Base-by-base conservation (phyloP, 2,113 vertebrate species). In the Hyla sarda region DNA sequence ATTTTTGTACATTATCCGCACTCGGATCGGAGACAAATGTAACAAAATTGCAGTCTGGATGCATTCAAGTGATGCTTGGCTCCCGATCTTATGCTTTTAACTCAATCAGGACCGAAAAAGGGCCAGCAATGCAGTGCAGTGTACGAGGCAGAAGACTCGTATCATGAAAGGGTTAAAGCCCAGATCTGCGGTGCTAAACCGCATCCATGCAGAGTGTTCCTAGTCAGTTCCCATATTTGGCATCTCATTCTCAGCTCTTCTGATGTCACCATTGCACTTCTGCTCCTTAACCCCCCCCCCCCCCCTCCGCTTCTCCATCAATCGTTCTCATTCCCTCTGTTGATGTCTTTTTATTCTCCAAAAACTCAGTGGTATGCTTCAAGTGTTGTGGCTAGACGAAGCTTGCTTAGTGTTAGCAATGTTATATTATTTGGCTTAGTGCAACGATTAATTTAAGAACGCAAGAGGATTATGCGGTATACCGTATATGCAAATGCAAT, bases 161-260 rank as follows among this genome's bases (percentile, higher is more conserved):
- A 23, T 12, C 8, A 1, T 13, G 34, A 13, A 45, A 25, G 82
- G 69, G 82, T 84, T 84, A 84, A 72, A 85, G 69, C 37, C 14
- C 73, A 90, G 89, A 87, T 88, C 87, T 84, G 28, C 89, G 90
- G 34, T 5, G 67, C 88, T 77, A 94, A 92, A 90, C 94, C 93
- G 89, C 94, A 94, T 95, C 94, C 94, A 95, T 93, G 93, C 93
- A 95, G 95, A 96, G 95, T 94, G 93, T 90, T 88, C 88, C 84
- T 79, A 73, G 82, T 75, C 83, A 74, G 54, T 82, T 83, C 52
- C 79, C 82, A 65, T 88, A 79, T 90, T 91, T 91, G 87, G 91
- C 91, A 91, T 94, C 92, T 91, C 92, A 93, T 93, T 88, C 84
- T 92, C 89, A 90, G 90, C 93, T 93, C 88, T 90, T 92, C 90